These are phyloP conservation scores for Isoperla grammatica DNA, from an alignment of 2,888 invertebrate species.

Conservation along the genomic window DNA sequence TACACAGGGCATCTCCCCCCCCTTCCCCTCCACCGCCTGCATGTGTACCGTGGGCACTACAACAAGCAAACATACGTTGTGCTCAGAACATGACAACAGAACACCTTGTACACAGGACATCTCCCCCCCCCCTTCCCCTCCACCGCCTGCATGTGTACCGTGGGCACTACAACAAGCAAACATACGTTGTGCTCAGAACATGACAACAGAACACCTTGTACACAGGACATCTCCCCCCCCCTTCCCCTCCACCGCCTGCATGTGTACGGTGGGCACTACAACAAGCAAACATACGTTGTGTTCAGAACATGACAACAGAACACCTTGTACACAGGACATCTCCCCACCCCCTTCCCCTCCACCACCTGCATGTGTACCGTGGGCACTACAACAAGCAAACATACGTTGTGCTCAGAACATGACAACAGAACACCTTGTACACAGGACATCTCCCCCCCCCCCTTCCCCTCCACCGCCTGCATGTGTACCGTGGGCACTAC, in stretches of 20 bases:
- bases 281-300: conserved; percentile 37
- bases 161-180: conserved; percentile 55
- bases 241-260: conserved; percentile 85
- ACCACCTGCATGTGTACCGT: conserved; percentile 81
- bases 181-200: not conserved
- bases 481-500: conserved; percentile 72
- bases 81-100: too few relatives aligned
- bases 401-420: not conserved
- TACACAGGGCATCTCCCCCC: conserved; percentile 83
- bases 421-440: conserved; percentile 89
- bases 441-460: conserved; percentile 82
- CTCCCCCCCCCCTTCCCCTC: conserved; percentile 81
- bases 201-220: conserved; percentile 92
- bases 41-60: conserved; percentile 72
- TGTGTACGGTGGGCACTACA: conserved; percentile 69
- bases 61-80: conserved; percentile 38
- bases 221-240: conserved; percentile 80
- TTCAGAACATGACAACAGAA: too few relatives aligned
- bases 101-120: conserved; percentile 88
- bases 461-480: conserved; percentile 84
- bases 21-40: conserved; percentile 82
- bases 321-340: conserved; percentile 86
- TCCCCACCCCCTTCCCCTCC: conserved; percentile 81
- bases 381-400: conserved; percentile 53
- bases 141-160: conserved; percentile 79